Base-by-base conservation (phyloP, 2,888 invertebrate species). In the Steromphala cineraria region DNA sequence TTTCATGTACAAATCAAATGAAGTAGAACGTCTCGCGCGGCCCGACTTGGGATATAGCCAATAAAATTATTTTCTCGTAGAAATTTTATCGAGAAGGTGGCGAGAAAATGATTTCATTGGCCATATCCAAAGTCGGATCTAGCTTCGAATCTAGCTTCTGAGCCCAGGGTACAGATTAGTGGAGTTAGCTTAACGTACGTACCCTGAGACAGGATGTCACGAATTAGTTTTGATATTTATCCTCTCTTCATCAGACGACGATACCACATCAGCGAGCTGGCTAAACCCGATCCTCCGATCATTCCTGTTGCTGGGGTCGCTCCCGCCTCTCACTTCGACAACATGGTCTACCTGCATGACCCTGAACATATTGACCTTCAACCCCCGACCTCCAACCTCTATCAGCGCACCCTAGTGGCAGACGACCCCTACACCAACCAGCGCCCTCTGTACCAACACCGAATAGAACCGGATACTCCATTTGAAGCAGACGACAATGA, bases 341-440 rank as follows among this genome's bases (percentile, higher is more conserved):
- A 76, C 76, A 55, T 53, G 53, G 31, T 76, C 10, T 76, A 76
- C 36, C 31, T 76, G 8, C 28, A 55, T 21, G 76, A 76, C 55
- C 76, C 76, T 24, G 76, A 76, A 55, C n/a, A 53, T 3, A 15
- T 76, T 55, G 76, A 55, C 53, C 76, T 76, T 53, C 55, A 55
- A 28, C 76, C 76, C 15, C 28, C 76, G 7, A 24, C 76, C 76
- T 76, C 76, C 7, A 76, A 24, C 53, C 76, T 53, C 55, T 76
- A 76, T 31, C 76, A 76, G 55, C 15, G 76, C 15, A 55, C 55
- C 7, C 55, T 76, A 0, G 36, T 55, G 55, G 13, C 75, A 75
- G 76, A 76, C 55, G 36, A 55, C 53, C 53, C 31, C 15, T 76
- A 76, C 55, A 55, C 40, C 8, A 76, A 76, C 36, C 31, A 36